phyloP scores from a whole-genome alignment of 2,888 invertebrate genomes.

The Chalcis sispes region DNA sequence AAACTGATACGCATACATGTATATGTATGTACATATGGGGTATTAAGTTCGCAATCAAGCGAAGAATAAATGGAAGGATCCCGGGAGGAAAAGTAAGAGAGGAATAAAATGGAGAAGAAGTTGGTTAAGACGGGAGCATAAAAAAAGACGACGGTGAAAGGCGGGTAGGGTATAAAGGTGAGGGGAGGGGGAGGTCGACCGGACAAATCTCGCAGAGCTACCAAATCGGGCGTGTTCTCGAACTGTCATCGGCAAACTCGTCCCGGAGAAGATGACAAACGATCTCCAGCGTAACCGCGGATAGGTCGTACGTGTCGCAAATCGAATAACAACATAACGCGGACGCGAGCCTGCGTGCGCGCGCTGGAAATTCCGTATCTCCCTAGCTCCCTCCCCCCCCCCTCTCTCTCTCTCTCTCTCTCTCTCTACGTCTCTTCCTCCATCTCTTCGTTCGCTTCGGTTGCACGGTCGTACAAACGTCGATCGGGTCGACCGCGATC shows the following conservation, averaged over 20 bases:
- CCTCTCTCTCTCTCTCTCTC: neutral
- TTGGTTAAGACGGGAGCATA: neutral
- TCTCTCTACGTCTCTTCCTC: neutral
- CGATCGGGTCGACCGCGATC: constrained; percentile 55
- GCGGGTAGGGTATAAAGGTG: constrained; percentile 26
- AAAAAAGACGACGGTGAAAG: neutral
- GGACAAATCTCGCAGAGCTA: too few relatives aligned
- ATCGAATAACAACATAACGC: constrained; percentile 55
- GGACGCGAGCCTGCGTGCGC: constrained; percentile 26
- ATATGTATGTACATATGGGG: constrained; percentile 26
- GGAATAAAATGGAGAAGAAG: neutral
- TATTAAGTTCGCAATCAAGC: constrained; percentile 39
- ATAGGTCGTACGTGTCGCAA: constrained; percentile 48
- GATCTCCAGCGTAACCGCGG: constrained; percentile 53
- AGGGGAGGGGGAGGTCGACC: constrained; percentile 15
- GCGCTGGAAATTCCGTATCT: constrained; percentile 35
- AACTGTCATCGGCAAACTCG: constrained; percentile 56
- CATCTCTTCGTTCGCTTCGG: neutral
- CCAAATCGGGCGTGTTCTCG: constrained; percentile 48
- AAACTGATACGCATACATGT: neutral
- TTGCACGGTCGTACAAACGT: constrained; percentile 27
- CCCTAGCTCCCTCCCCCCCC: too few relatives aligned
- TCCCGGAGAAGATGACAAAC: constrained; percentile 56
- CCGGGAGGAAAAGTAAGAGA: neutral
- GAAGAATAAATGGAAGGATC: constrained; percentile 23